These are phyloP conservation scores for Porites evermanni DNA, from an alignment of 92 coral and sea anemone genomes.

Conservation along the genomic window DNA sequence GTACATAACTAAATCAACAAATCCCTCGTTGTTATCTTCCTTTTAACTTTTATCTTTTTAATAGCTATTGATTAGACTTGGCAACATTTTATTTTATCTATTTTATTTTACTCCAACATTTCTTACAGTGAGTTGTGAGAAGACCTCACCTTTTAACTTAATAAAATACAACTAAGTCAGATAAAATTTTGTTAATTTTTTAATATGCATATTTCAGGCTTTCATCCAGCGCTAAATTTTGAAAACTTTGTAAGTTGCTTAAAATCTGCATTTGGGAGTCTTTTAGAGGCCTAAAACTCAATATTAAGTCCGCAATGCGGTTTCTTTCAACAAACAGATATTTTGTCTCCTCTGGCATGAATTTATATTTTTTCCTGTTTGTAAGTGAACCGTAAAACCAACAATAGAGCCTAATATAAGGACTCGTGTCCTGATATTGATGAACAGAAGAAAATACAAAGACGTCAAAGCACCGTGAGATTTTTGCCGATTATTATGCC, in stretches of 20 bases:
- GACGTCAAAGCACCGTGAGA: not conserved
- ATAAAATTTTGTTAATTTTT: no score
- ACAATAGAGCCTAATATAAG: not conserved
- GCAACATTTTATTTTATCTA: no score
- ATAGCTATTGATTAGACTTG: no score
- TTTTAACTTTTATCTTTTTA: no score
- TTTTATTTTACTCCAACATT: no score
- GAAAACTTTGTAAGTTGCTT: not conserved
- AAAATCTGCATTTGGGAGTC: not conserved
- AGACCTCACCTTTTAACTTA: no score
- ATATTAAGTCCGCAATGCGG: not conserved
- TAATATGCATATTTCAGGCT: not conserved
- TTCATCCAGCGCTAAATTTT: not conserved
- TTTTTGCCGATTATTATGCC: not conserved
- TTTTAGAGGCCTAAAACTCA: not conserved
- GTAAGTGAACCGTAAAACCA: not conserved
- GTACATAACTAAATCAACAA: no score
- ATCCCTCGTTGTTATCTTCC: no score
- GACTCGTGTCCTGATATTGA: no score
- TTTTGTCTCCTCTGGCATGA: not conserved
- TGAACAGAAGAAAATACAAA: not conserved
- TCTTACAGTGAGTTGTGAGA: no score
- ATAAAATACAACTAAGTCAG: no score
- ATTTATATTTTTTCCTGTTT: constrained; percentile 1
- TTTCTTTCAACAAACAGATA: not conserved